A percentile compares a stretch with the other conserved stretches of the same genome.
phyloP scores from a whole-genome alignment of 2,888 invertebrate genomes.

The Eupithecia vulgata region DNA sequence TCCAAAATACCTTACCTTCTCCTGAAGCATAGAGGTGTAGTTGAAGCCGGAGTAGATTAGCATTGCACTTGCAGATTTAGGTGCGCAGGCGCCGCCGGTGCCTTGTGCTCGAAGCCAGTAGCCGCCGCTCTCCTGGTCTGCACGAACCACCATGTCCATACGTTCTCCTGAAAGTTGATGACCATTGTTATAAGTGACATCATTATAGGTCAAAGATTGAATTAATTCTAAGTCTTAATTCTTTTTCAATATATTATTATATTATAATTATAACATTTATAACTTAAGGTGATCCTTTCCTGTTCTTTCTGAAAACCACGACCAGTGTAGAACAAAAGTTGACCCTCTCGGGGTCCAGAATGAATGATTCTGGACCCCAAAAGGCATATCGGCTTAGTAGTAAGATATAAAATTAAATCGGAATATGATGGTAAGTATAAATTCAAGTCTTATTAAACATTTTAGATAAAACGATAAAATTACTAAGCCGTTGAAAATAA shows the following conservation, averaged over 20 bases:
- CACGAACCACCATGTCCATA: constrained; percentile 84
- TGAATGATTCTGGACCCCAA: no score
- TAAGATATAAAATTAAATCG: no score
- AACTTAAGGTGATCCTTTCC: not conserved
- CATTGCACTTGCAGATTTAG: constrained; percentile 65
- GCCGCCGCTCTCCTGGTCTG: constrained; percentile 76
- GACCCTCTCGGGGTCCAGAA: no score
- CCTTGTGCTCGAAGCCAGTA: constrained; percentile 84
- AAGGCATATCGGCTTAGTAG: no score
- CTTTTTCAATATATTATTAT: no score
- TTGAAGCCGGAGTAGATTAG: constrained; percentile 82
- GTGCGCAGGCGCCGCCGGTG: constrained; percentile 77
- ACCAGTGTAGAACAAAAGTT: no score
- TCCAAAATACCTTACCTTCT: constrained; percentile 51
- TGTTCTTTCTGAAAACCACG: no score
- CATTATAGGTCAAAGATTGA: not conserved
- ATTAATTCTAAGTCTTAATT: no score
- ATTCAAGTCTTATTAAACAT: no score
- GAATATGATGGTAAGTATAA: no score
- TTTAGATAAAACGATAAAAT: no score
- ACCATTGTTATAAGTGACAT: not conserved
- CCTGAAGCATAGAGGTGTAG: constrained; percentile 72
- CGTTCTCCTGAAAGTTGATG: constrained; percentile 81
- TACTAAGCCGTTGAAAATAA: not conserved
- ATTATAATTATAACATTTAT: no score